Conservation (phyloP, 92 coral and sea anemone genomes). For the Heliopora coerulea region DNA sequence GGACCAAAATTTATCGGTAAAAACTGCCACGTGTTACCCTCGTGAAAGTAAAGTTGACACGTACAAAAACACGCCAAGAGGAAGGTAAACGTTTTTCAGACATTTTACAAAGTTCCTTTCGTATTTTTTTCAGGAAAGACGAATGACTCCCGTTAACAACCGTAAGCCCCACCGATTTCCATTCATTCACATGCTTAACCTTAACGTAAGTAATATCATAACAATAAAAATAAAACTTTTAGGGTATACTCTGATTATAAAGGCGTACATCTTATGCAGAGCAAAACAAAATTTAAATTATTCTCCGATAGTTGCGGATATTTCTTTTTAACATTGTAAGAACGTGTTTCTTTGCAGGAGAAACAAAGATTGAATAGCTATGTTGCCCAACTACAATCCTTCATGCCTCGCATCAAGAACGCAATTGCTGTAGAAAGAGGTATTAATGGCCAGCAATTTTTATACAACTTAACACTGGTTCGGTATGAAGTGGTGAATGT, state of each 20-base stretch:
- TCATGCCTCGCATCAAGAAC: background rate
- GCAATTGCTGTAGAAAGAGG: slow-evolving; percentile 3
- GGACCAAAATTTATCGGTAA: no score
- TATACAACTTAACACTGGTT: background rate
- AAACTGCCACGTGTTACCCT: no score
- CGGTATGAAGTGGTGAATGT: background rate
- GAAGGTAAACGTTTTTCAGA: no score
- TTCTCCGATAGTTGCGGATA: no score
- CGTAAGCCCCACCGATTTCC: background rate
- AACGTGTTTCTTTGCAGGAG: background rate
- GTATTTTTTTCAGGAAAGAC: background rate
- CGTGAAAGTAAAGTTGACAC: no score
- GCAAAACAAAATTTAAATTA: no score
- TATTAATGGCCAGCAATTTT: background rate
- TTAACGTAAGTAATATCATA: background rate
- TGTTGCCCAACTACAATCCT: background rate
- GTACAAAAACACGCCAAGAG: no score
- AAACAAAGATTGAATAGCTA: background rate
- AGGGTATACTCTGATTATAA: no score
- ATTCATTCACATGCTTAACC: background rate
- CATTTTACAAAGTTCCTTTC: no score
- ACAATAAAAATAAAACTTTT: background rate
- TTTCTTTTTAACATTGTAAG: no score
- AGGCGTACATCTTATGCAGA: no score
- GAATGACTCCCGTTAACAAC: background rate